These are phyloP conservation scores for Oxyura jamaicensis DNA, from an alignment of 2,113 vertebrate species.

Conservation along the genomic window DNA sequence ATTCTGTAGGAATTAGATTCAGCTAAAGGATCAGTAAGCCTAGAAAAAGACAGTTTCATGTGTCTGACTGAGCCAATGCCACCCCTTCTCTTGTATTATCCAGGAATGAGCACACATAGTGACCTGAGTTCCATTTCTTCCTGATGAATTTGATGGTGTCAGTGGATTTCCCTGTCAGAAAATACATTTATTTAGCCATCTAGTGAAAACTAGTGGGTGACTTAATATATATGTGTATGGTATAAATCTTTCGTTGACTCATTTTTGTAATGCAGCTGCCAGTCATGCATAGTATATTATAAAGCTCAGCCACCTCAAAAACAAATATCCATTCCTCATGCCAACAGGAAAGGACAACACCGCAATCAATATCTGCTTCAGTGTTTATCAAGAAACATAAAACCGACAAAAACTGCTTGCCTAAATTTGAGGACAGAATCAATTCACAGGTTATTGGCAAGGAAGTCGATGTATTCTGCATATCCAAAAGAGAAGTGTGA, in stretches of 20 bases:
- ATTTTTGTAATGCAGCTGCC: neutral
- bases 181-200: neutral
- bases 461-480: neutral
- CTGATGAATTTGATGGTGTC: neutral
- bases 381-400: neutral
- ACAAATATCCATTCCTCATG: neutral
- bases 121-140: neutral
- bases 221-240: neutral
- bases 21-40: neutral
- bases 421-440: neutral
- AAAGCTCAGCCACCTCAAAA: neutral
- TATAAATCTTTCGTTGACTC: neutral
- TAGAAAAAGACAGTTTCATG: neutral
- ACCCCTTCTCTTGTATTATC: neutral
- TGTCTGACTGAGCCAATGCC: neutral
- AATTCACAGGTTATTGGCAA: neutral
- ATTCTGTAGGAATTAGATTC: neutral
- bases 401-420: neutral
- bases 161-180: neutral
- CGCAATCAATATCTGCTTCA: neutral
- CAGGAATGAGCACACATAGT: rapidly evolving
- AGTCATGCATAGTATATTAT: neutral
- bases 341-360: neutral
- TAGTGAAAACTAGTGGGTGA: neutral
- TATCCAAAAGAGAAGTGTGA: neutral